Percentiles rank a stretch among this genome's conserved stretches.
Conservation (phyloP, 2,797 vertebrate species). For the Alfaro cultratus region DNA sequence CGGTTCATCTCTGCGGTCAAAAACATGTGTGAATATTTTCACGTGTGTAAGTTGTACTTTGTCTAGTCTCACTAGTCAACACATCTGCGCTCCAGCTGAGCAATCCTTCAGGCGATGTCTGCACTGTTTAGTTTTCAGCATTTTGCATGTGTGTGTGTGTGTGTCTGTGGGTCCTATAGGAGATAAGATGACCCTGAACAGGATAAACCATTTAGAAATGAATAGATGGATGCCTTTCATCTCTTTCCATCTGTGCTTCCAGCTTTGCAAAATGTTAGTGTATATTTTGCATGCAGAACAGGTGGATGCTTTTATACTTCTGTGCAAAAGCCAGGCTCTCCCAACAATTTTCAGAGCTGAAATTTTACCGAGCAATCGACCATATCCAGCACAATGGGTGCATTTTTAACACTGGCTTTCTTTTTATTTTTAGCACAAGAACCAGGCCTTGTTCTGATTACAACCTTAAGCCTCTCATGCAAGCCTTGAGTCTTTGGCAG, state of each 20-base stretch:
- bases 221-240: slow-evolving; percentile 52
- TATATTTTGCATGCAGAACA: slow-evolving; percentile 26
- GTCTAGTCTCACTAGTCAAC: slow-evolving; percentile 54
- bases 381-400: slow-evolving; percentile 37
- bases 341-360: slow-evolving; percentile 33
- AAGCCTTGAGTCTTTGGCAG: slow-evolving; percentile 52
- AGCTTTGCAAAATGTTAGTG: slow-evolving; percentile 6
- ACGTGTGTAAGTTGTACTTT: slow-evolving; percentile 45
- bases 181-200: slow-evolving; percentile 47
- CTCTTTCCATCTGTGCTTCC: slow-evolving; percentile 26
- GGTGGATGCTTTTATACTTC: slow-evolving; percentile 32
- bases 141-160: slow-evolving; percentile 33
- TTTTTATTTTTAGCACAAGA: slow-evolving; percentile 71
- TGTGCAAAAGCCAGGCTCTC: slow-evolving; percentile 21
- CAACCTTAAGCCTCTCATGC: slow-evolving; percentile 54
- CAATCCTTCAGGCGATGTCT: slow-evolving; percentile 65
- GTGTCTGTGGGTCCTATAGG: slow-evolving; percentile 26
- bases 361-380: slow-evolving; percentile 56
- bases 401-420: slow-evolving; percentile 38
- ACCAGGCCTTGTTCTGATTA: slow-evolving; percentile 52
- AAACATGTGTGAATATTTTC: slow-evolving; percentile 28
- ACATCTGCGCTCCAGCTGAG: slow-evolving; percentile 85
- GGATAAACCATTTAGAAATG: slow-evolving; percentile 47
- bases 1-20: slow-evolving; percentile 26
- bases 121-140: slow-evolving; percentile 73